phyloP scores from a whole-genome alignment of 2,888 invertebrate genomes.

The Oscheius sp. region DNA sequence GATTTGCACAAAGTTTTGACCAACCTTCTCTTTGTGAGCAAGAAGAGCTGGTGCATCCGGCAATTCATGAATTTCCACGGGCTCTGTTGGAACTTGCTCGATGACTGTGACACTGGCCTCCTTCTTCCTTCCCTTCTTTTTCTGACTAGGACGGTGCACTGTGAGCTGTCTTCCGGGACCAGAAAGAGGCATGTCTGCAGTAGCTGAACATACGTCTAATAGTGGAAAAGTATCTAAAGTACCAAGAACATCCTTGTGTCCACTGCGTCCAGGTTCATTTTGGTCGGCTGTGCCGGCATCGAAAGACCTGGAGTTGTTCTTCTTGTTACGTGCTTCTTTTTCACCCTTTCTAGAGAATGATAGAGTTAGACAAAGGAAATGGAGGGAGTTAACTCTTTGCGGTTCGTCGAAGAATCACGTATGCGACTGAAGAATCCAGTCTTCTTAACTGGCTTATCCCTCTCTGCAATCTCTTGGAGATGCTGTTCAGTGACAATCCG shows the following conservation, averaged over 20 bases:
- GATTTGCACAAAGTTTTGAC: neutral
- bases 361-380: slow-evolving; percentile 7
- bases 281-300: slow-evolving; percentile 57
- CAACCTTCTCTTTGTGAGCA: slow-evolving; percentile 47
- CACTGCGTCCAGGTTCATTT: slow-evolving; percentile 46
- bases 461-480: slow-evolving; percentile 57
- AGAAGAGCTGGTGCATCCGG: slow-evolving; percentile 51
- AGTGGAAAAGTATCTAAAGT: neutral
- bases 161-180: slow-evolving; percentile 69
- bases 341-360: slow-evolving; percentile 20
- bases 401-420: slow-evolving; percentile 69
- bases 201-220: slow-evolving; percentile 41
- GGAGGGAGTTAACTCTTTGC: slow-evolving; percentile 52
- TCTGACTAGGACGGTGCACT: slow-evolving; percentile 56
- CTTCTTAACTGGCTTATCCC: slow-evolving; percentile 63
- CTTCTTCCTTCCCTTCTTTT: slow-evolving; percentile 61
- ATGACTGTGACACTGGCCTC: slow-evolving; percentile 17
- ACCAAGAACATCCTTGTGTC: slow-evolving; percentile 57
- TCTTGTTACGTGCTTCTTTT: slow-evolving; percentile 31
- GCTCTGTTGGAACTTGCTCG: slow-evolving; percentile 38
- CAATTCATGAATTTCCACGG: slow-evolving; percentile 3
- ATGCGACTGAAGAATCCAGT: slow-evolving; percentile 67
- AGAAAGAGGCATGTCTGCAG: slow-evolving; percentile 67
- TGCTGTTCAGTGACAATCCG: slow-evolving; percentile 65
- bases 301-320: slow-evolving; percentile 57